A percentile compares a stretch with the other conserved stretches of the same genome.
phyloP scores from a whole-genome alignment of 64 coral and sea anemone species.

The Exaiptasia diaphana region DNA sequence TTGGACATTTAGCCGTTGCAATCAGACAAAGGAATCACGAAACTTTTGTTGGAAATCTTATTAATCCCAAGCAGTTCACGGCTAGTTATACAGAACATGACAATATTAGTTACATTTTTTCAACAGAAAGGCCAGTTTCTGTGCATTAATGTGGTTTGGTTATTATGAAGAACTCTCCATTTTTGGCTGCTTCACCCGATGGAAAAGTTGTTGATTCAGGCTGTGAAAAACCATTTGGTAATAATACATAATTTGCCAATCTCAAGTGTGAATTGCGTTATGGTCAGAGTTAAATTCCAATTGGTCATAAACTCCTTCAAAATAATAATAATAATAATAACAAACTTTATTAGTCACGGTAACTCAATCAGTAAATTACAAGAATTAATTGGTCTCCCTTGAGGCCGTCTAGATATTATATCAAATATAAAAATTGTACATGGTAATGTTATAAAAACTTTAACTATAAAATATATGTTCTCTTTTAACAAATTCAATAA shows the following conservation, averaged over 20 bases:
- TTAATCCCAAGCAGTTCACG: constrained; percentile 7
- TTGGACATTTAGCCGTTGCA: constrained; percentile 7
- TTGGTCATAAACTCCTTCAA: too few species aligned
- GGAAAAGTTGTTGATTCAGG: too few species aligned
- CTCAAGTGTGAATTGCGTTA: too few species aligned
- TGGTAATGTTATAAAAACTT: background rate
- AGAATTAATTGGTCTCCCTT: background rate
- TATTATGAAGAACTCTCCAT: too few species aligned
- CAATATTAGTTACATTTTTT: constrained; percentile 3
- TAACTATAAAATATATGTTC: too few species aligned
- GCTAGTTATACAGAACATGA: constrained; percentile 26
- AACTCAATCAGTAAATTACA: background rate
- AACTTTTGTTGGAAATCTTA: background rate
- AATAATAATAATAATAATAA: too few species aligned
- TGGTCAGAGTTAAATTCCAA: too few species aligned
- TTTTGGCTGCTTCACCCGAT: too few species aligned
- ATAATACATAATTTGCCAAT: too few species aligned
- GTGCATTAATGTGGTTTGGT: background rate
- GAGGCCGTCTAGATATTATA: background rate
- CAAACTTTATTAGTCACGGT: too few species aligned
- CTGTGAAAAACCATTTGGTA: too few species aligned
- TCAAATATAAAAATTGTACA: background rate
- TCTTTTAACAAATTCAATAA: too few species aligned
- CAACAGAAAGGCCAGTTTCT: background rate
- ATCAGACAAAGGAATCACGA: constrained; percentile 29